Conservation (phyloP, 2,113 vertebrate genomes). For the Pseudopodoces humilis region DNA sequence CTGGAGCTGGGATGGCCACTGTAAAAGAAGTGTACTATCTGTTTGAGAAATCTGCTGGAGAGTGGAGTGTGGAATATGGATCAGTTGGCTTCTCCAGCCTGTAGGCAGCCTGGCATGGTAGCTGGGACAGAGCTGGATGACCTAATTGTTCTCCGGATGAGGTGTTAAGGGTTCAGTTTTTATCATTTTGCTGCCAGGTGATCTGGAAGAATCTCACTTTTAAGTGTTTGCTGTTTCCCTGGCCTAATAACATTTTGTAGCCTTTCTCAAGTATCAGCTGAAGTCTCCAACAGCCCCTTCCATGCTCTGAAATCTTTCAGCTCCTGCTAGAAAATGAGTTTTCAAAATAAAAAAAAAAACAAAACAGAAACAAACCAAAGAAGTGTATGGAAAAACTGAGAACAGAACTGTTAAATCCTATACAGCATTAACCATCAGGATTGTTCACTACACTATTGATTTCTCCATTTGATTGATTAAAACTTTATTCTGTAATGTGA, state of each 20-base stretch:
- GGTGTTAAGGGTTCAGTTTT: not conserved
- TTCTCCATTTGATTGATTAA: conserved; percentile 28
- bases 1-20: not conserved
- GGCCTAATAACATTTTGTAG: not conserved
- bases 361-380: no score
- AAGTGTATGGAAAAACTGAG: not conserved
- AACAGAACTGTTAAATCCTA: not conserved
- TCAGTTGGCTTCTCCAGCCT: not conserved
- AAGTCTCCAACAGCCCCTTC: not conserved
- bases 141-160: not conserved
- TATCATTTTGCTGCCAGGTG: not conserved
- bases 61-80: not conserved
- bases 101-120: not conserved
- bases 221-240: not conserved
- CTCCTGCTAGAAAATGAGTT: not conserved
- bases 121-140: not conserved
- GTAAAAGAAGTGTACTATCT: not conserved
- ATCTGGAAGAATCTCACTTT: not conserved
- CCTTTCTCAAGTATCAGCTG: not conserved
- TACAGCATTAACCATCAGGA: not conserved
- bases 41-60: not conserved
- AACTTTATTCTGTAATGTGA: not conserved
- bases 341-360: not conserved
- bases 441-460: not conserved
- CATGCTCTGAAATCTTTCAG: not conserved